These are phyloP conservation scores for Atta colombica DNA, from an alignment of 1,140 invertebrate genomes.

Conservation along the genomic window DNA sequence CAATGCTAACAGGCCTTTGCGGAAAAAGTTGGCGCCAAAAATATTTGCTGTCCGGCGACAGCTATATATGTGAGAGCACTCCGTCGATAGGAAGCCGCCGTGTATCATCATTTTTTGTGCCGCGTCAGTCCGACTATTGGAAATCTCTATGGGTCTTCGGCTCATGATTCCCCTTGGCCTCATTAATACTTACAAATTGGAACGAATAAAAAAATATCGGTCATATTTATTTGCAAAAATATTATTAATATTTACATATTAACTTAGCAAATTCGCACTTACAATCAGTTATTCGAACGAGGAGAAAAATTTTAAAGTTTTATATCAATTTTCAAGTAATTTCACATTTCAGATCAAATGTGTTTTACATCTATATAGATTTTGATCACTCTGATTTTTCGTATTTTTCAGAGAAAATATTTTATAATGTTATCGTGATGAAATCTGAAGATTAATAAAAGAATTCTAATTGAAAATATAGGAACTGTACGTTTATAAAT, in stretches of 20 bases:
- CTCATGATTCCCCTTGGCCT: conserved; percentile 25
- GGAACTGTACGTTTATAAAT: neutral
- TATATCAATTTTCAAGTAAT: conserved; percentile 9
- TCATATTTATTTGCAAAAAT: neutral
- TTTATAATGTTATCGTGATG: neutral
- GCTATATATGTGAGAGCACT: conserved; percentile 70
- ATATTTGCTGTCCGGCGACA: conserved; percentile 79
- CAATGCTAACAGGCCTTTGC: conserved; percentile 77
- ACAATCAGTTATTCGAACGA: neutral
- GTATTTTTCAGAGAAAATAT: neutral
- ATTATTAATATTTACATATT: neutral
- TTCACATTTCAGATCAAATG: neutral
- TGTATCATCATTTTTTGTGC: conserved; percentile 41
- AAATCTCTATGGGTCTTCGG: conserved; percentile 15
- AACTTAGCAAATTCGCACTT: neutral
- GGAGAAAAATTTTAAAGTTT: neutral
- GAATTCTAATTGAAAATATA: neutral
- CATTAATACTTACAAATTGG: conserved; percentile 32
- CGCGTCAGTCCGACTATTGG: conserved; percentile 22
- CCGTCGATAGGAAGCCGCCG: conserved; percentile 55
- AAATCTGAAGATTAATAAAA: conserved; percentile 11
- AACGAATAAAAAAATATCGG: neutral
- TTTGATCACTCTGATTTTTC: neutral
- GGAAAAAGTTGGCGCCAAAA: conserved; percentile 82
- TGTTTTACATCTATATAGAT: neutral